Evolutionary conservation across 1,140 invertebrate genomes (phyloP).

Genomic region (Magallana ariakensis): DNA sequence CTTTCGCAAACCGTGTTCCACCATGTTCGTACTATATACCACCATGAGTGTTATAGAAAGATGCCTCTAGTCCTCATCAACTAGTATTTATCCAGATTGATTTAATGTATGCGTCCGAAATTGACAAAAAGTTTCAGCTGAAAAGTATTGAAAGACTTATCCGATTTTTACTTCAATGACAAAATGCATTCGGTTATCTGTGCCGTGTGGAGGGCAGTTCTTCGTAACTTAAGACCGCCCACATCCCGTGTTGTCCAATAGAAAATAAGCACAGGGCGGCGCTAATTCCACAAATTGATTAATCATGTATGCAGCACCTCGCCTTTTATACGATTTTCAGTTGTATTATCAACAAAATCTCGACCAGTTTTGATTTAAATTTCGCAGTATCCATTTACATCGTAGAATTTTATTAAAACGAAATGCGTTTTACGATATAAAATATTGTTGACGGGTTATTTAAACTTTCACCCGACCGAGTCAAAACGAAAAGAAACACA

Average conservation of each 20-base stretch:
- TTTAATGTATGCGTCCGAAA: conserved; percentile 19
- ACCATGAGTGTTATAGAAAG: neutral
- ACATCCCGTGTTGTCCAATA: neutral
- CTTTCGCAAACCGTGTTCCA: conserved; percentile 36
- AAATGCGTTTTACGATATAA: too few species aligned
- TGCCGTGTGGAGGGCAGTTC: neutral
- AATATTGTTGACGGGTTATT: too few species aligned
- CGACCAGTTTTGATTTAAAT: too few species aligned
- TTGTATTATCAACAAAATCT: too few species aligned
- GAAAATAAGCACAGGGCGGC: neutral
- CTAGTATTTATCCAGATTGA: conserved; percentile 15
- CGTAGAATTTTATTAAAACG: too few species aligned
- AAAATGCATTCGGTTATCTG: conserved; percentile 16
- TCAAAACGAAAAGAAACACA: too few species aligned
- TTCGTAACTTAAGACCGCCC: neutral
- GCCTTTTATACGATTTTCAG: neutral
- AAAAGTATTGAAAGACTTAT: conserved; percentile 18
- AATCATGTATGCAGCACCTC: neutral
- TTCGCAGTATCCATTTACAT: too few species aligned
- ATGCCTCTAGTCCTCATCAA: neutral
- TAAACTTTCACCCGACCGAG: too few species aligned
- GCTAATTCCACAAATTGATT: neutral
- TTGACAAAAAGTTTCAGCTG: neutral
- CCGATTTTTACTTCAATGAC: conserved; percentile 14
- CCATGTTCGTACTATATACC: neutral